Conservation (phyloP, 2,113 vertebrate species). For the Spizaetus ornatus region DNA sequence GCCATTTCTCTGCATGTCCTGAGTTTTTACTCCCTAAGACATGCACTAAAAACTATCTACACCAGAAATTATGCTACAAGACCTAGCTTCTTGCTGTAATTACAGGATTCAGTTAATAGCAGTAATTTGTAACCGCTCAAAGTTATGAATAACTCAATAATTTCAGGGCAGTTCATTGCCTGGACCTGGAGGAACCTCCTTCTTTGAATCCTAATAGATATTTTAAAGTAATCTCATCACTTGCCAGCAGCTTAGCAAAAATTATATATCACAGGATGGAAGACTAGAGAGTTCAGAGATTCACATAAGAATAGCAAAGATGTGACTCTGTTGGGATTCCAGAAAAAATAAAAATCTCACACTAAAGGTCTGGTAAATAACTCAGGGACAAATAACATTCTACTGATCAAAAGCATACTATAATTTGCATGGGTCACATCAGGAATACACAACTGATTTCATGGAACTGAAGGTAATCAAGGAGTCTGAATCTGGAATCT, state of each 20-base stretch:
- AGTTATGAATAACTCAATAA: slow-evolving; percentile 39
- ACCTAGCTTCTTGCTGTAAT: slow-evolving; percentile 5
- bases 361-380: background rate
- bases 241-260: background rate
- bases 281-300: background rate
- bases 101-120: background rate
- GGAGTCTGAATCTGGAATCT: background rate
- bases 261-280: background rate
- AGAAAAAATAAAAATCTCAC: background rate
- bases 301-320: background rate
- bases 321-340: background rate
- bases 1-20: background rate
- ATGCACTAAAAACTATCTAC: background rate
- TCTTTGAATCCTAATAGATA: background rate
- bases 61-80: background rate
- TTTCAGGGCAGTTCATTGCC: background rate
- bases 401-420: background rate
- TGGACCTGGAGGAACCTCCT: background rate
- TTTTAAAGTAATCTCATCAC: slow-evolving; percentile 12
- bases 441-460: background rate
- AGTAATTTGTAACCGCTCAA: slow-evolving; percentile 24
- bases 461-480: background rate
- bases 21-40: background rate
- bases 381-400: background rate
- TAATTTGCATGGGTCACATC: background rate